Base-by-base conservation (phyloP, 2,113 vertebrate species). In the Ceyx melanurus region DNA sequence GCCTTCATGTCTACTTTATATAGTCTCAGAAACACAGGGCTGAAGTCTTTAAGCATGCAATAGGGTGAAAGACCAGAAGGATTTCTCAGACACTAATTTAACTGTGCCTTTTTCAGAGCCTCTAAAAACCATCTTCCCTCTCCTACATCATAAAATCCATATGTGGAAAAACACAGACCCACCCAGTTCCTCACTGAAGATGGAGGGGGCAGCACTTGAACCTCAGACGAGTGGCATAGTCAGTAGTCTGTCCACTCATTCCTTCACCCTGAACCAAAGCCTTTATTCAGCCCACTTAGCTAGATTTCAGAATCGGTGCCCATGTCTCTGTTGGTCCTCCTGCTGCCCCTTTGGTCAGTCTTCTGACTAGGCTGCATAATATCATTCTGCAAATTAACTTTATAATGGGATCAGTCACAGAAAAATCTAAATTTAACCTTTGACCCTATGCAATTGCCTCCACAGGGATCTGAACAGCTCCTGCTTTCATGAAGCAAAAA, bases 381-480 rank as follows among this genome's bases (percentile, higher is more conserved):
- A 45, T 9, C 8, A 65, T 73, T 78, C 54, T 76, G 37, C 51
- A 92, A 89, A 91, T 61, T 66, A 72, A 65, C 28, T 86, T 88
- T 35, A 54, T 35, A 80, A 56, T 10, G 8, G 77, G 42, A 81
- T 68, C 60, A 88, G 50, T 15, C n/a, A 64, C 46, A 70, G 17
- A 48, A 91, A 91, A 94, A 66, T 45, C 53, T 43, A 22, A 82
- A 79, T 80, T 82, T 90, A 92, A 82, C 25, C 15, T 77, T 82
- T 84, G 28, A 77, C 4, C 11, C 53, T 74, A 50, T 0, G 0
- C 51, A 83, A 60, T 50, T 58, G 13, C 40, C 14, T 85, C 53
- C 33, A 78, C 28, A n/a, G 19, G 31, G 26, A 46, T 61, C 76
- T 15, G 14, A 62, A 10, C 13, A 33, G 9, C 29, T 78, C 17